phyloP scores from a whole-genome alignment of 2,797 vertebrate genomes.

The Pampus argenteus region DNA sequence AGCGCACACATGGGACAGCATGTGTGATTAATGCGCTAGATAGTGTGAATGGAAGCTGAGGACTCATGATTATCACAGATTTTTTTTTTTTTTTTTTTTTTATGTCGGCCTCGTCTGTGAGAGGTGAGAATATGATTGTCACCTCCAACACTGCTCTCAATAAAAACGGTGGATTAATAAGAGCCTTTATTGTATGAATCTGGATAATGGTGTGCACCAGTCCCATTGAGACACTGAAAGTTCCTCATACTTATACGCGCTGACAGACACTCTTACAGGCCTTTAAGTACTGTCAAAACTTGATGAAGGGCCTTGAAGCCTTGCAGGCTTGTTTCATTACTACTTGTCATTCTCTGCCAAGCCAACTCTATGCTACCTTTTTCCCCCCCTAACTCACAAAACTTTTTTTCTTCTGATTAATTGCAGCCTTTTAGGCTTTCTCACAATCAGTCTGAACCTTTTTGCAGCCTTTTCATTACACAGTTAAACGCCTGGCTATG shows the following conservation, averaged over 20 bases:
- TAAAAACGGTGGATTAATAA: conserved; percentile 43
- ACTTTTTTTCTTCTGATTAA: conserved; percentile 70
- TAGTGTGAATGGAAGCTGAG: conserved; percentile 16
- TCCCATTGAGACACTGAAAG: conserved; percentile 31
- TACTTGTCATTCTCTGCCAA: conserved; percentile 48
- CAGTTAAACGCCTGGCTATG: conserved; percentile 64
- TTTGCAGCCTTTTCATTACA: conserved; percentile 69
- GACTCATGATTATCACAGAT: conserved; percentile 17
- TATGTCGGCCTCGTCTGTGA: not conserved
- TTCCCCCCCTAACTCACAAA: conserved; percentile 19
- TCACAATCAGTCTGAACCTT: conserved; percentile 62
- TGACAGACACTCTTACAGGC: conserved; percentile 54
- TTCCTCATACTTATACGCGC: conserved; percentile 31
- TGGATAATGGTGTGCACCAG: conserved; percentile 32
- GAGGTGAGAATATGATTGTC: conserved; percentile 37
- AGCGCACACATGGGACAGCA: not conserved
- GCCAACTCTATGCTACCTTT: conserved; percentile 29
- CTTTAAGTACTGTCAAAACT: conserved; percentile 39
- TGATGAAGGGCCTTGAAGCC: conserved; percentile 53
- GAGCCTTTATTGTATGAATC: conserved; percentile 21
- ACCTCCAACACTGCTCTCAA: conserved; percentile 35
- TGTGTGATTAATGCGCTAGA: conserved; percentile 17
- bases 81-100: not conserved
- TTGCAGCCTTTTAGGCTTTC: conserved; percentile 70
- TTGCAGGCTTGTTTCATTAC: conserved; percentile 60